Base-by-base conservation (phyloP, 2,113 vertebrate species). In the Paedocypris sp. region DNA sequence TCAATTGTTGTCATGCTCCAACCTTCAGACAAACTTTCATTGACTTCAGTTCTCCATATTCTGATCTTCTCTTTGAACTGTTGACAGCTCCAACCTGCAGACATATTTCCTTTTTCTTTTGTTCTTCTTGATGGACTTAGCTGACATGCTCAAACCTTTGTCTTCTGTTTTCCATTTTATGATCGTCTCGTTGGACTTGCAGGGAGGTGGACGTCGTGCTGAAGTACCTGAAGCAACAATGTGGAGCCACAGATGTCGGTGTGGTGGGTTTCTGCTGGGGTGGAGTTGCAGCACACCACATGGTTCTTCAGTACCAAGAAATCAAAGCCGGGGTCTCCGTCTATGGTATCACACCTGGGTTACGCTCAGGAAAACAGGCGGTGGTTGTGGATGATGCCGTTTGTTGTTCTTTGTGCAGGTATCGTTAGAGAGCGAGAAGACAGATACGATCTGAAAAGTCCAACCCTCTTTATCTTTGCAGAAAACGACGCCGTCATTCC, bases 401-500 rank as follows among this genome's bases (percentile, higher is more conserved):
- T 9, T 12, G 19, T 12, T 22, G n/a, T 35, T 1, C 11, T 49
- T 33, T 50, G 66, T 68, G 7, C 61, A 92, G 89, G 88, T 45
- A 78, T 88, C 20, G 15, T 91, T 41, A 75, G 51, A 8, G 82
- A 87, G 13, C 68, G 31, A 2, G 85, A 87, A 12, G 79, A 86
- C n/a, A 46, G 64, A 6, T 80, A 82, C 38, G 67, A 41, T 1
- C 62, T 93, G 3, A 79, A 82, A 71, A 84, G 72, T 52, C 84
- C 88, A 4, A 90, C 78, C 0, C 67, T 88, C 64, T 94, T 91
- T 16, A 84, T 91, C 76, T 93, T 91, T 77, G 86, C 31, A 1
- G 88, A 89, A 50, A 90, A 89, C 0, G 85, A 89, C 67, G 0
- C 31, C 0, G 16, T 83, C 7, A 86, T 91, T 65, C 81, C 85